These are phyloP conservation scores for Saguinus midas DNA, from an alignment of 2,113 vertebrate species.

Conservation along the genomic window DNA sequence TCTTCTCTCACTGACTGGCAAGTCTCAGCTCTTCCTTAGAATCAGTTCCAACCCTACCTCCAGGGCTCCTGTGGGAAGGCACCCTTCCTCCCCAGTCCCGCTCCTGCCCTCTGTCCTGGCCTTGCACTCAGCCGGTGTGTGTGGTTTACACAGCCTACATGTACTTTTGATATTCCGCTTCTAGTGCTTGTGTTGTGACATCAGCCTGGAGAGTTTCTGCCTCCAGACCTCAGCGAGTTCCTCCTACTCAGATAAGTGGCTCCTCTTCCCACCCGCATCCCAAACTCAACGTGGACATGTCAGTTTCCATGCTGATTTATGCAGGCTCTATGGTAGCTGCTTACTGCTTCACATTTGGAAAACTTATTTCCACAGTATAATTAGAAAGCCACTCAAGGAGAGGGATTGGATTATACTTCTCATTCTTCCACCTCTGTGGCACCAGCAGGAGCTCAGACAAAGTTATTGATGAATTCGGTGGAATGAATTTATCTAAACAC, in stretches of 20 bases:
- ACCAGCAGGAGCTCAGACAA: background rate
- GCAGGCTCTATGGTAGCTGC: background rate
- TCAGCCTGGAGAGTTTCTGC: background rate
- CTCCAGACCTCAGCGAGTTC: background rate
- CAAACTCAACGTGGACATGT: rapidly evolving
- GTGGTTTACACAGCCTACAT: rapidly evolving
- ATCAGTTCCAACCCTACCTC: rapidly evolving
- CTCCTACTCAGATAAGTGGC: too few relatives aligned
- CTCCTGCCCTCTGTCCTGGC: too few relatives aligned
- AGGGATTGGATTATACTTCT: background rate
- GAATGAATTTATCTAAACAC: rapidly evolving
- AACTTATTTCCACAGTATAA: background rate
- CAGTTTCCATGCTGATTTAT: too few relatives aligned
- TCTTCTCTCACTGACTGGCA: background rate
- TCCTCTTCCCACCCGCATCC: background rate
- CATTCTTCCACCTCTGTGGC: too few relatives aligned
- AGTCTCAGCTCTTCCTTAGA: background rate
- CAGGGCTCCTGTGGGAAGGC: background rate
- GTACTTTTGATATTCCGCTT: background rate
- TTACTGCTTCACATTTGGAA: background rate
- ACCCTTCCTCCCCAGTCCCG: too few relatives aligned
- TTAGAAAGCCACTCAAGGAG: background rate
- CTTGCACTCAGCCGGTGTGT: rapidly evolving
- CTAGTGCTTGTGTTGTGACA: background rate
- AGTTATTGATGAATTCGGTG: rapidly evolving